Evolutionary conservation across 2,888 invertebrate species (phyloP).

Genomic region (Phyto melanocephala): DNA sequence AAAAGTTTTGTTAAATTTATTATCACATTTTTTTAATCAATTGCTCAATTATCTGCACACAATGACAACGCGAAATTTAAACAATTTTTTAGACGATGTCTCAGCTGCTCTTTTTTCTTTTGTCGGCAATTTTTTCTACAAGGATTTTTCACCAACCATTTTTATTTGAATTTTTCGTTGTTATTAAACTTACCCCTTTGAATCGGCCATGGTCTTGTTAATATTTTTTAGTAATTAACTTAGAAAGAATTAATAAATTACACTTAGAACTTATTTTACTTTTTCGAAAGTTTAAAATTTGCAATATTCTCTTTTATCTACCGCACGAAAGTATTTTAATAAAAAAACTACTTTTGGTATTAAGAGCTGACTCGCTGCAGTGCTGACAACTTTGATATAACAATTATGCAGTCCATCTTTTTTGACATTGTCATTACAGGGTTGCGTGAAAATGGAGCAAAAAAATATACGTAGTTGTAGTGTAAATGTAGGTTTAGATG

Average conservation of each 20-base stretch:
- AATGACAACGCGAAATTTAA: constrained; percentile 75
- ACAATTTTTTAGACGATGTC: constrained; percentile 59
- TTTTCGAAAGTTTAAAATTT: constrained; percentile 23
- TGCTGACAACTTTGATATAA: constrained; percentile 57
- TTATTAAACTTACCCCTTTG: constrained; percentile 77
- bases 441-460: background rate
- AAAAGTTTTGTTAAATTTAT: background rate
- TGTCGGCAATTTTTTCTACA: constrained; percentile 70
- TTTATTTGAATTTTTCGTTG: background rate
- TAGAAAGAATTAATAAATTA: constrained; percentile 58
- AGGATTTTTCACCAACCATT: constrained; percentile 18
- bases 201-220: constrained; percentile 75
- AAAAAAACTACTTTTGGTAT: constrained; percentile 49
- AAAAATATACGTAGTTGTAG: background rate
- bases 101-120: constrained; percentile 50
- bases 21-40: constrained; percentile 3
- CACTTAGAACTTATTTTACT: constrained; percentile 54
- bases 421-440: constrained; percentile 64
- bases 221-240: constrained; percentile 65
- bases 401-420: constrained; percentile 32
- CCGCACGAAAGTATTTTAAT: constrained; percentile 55
- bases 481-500: background rate
- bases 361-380: constrained; percentile 62
- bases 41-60: constrained; percentile 57
- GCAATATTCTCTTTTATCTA: constrained; percentile 37